Evolutionary conservation across 2,797 vertebrate genomes (phyloP), one percentile per base, ranked within the genome.

Genomic region (Ataeniobius toweri): DNA sequence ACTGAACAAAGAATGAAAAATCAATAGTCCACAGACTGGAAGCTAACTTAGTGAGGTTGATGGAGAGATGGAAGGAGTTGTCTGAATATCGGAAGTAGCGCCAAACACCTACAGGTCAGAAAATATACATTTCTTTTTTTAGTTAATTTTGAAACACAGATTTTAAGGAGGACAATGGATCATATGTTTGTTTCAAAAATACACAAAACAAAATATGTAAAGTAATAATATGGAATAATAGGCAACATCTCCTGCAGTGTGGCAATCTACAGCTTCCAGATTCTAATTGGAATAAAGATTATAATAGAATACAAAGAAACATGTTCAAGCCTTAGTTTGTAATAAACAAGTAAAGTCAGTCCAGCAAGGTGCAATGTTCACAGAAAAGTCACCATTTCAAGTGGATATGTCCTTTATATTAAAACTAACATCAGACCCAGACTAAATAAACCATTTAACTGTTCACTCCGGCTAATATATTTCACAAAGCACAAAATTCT

Each of bases 1-100:
- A 77, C 67, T 79, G 82, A 74, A 72, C 28, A 51, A 74, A 90
- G 82, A 92, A 91, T 88, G 78, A 86, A 81, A 91, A 94, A 93
- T 94, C 91, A 88, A 94, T 94, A 76, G 79, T 87, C 53, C 65
- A 73, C 82, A 77, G 88, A 86, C 84, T 87, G 83, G 77, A 79
- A 85, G 84, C 77, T 80, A 85, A 86, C 90, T 78, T 88, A 85
- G 59, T 88, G 88, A 83, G 85, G 83, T 84, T 85, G 82, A 94
- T 88, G 83, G 83, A 85, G 82, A 75, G 81, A 76, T 79, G 22
- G 10, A 44, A 39, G 6, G 44, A 80, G 55, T 31, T 59, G 68
- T 81, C 22, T 67, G 71, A 75, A 55, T 13, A 72, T 67, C 72
- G 41, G 31, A 31, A 1, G 6, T 18, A 20, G 16, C 41, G 24